phyloP scores from a whole-genome alignment of 2,888 invertebrate species.

The Oegoconia quadripuncta region DNA sequence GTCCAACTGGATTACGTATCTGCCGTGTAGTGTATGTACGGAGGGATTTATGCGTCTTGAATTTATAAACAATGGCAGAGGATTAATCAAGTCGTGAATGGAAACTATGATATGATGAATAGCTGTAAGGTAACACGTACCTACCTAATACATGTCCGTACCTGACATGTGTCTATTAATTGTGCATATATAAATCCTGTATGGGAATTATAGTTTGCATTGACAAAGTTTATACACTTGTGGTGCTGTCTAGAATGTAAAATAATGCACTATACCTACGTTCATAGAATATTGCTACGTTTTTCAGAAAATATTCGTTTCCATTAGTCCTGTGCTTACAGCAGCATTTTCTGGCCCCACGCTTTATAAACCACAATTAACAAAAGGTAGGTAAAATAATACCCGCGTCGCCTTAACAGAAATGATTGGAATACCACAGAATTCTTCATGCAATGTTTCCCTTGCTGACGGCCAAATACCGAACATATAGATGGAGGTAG shows the following conservation, averaged over 20 bases:
- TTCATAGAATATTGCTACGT: too few relatives aligned
- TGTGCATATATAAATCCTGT: too few relatives aligned
- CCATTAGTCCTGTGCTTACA: too few relatives aligned
- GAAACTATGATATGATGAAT: constrained; percentile 7
- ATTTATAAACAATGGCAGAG: constrained; percentile 32
- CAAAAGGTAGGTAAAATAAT: too few relatives aligned
- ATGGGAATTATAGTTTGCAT: too few relatives aligned
- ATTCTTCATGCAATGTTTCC: constrained; percentile 26
- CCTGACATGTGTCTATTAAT: too few relatives aligned
- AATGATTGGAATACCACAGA: constrained; percentile 3
- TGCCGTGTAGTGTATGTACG: constrained; percentile 36
- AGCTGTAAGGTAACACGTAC: not conserved
- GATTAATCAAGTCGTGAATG: constrained; percentile 38
- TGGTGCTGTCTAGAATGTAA: too few relatives aligned
- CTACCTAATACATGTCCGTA: not conserved
- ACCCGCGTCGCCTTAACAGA: not conserved
- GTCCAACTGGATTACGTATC: constrained; percentile 52
- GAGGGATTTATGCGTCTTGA: constrained; percentile 32
- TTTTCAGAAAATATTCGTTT: too few relatives aligned
- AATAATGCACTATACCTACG: too few relatives aligned
- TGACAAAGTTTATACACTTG: too few relatives aligned
- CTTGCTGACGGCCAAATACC: constrained; percentile 23
- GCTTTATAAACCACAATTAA: too few relatives aligned
- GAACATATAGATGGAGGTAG: constrained; percentile 14
- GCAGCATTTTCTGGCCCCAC: too few relatives aligned